Conservation (phyloP, 2,113 vertebrate genomes). For the Bubo scandiacus region DNA sequence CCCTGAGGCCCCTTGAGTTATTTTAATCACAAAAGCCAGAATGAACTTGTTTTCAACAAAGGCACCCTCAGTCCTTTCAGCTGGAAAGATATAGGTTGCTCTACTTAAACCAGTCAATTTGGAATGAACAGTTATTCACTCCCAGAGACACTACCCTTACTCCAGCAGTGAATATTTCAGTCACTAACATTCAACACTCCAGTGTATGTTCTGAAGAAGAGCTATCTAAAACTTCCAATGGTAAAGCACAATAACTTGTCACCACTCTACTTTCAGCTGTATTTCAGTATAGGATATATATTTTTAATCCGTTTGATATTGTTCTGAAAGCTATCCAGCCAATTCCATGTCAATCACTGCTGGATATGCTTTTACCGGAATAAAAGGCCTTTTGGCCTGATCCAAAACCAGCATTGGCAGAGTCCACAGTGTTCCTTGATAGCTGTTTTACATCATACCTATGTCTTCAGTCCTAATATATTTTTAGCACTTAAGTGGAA, state of each 20-base stretch:
- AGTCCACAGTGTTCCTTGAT: constrained; percentile 36
- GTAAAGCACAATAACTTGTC: not conserved
- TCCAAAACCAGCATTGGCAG: constrained; percentile 11
- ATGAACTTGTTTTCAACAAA: constrained; percentile 10
- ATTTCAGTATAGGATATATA: not conserved
- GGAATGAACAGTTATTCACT: not conserved
- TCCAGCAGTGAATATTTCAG: not conserved
- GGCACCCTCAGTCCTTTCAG: constrained; percentile 10
- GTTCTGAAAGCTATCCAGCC: constrained; percentile 9
- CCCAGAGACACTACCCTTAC: not conserved
- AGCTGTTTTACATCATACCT: constrained; percentile 35
- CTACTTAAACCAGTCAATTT: not conserved
- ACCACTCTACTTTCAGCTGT: not conserved
- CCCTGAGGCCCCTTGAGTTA: not conserved
- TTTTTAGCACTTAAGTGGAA: constrained; percentile 37
- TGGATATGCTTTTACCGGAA: not conserved
- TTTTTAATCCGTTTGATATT: constrained; percentile 24
- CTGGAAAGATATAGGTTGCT: not conserved
- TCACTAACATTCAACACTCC: constrained; percentile 6
- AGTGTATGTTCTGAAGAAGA: not conserved
- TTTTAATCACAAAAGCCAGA: constrained; percentile 18
- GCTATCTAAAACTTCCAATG: not conserved
- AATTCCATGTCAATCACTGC: not conserved
- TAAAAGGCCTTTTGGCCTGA: constrained; percentile 15
- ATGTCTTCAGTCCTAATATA: not conserved